phyloP scores from a whole-genome alignment of 2,113 vertebrate genomes.

The Melanostigma gelatinosum region DNA sequence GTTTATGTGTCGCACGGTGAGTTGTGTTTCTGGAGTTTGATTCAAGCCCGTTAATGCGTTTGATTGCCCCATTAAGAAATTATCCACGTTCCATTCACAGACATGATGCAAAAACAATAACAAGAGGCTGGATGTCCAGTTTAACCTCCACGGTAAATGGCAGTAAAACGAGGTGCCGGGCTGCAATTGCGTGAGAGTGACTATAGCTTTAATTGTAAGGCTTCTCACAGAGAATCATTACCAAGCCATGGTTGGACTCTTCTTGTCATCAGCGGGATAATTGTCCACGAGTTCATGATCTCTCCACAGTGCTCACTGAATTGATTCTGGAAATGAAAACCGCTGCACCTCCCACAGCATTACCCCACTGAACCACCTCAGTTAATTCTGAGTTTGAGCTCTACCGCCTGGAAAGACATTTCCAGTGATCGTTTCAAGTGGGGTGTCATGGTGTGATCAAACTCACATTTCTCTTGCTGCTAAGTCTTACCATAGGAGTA shows the following conservation, averaged over 20 bases:
- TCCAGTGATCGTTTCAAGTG: slow-evolving; percentile 5
- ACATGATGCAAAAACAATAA: slow-evolving; percentile 56
- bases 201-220: slow-evolving; percentile 74
- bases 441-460: slow-evolving; percentile 3
- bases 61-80: slow-evolving; percentile 38
- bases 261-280: slow-evolving; percentile 65
- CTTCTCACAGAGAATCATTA: slow-evolving; percentile 66
- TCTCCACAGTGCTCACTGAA: slow-evolving; percentile 46
- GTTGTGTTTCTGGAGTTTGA: slow-evolving; percentile 10
- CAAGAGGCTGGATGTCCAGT: slow-evolving; percentile 63
- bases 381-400: slow-evolving; percentile 20
- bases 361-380: slow-evolving; percentile 23
- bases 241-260: slow-evolving; percentile 64
- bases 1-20: neutral
- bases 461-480: slow-evolving; percentile 17
- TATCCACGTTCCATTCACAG: slow-evolving; percentile 33
- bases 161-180: slow-evolving; percentile 47
- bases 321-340: slow-evolving; percentile 58
- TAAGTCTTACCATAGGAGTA: neutral
- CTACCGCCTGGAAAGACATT: slow-evolving; percentile 21
- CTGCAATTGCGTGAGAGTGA: slow-evolving; percentile 73
- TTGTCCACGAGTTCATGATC: slow-evolving; percentile 67
- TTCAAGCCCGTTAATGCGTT: slow-evolving; percentile 32
- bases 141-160: slow-evolving; percentile 71
- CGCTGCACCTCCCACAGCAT: slow-evolving; percentile 24